phyloP scores from a whole-genome alignment of 2,888 invertebrate species.

The Drosophila bunnanda region DNA sequence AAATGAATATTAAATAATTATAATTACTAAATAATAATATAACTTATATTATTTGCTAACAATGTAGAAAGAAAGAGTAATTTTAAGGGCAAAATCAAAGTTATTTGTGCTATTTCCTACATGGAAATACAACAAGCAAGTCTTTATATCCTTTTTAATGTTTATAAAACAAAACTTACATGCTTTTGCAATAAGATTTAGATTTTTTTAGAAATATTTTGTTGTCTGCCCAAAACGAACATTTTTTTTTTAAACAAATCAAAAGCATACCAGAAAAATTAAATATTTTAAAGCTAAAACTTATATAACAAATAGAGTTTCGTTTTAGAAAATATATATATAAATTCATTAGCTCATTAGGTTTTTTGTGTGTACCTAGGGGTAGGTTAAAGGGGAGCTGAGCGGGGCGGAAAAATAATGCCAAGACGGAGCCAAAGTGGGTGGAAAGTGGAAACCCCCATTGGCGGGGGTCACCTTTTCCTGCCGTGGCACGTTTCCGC shows the following conservation, averaged over 20 bases:
- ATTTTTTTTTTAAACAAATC: neutral
- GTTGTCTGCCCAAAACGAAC: neutral
- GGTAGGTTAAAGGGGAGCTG: neutral
- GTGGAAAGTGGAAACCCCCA: neutral
- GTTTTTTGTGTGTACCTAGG: neutral
- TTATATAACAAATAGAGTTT: neutral
- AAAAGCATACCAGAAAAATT: neutral
- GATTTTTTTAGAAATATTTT: neutral
- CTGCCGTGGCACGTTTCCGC: slow-evolving; percentile 72
- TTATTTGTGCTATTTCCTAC: neutral
- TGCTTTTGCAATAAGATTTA: neutral
- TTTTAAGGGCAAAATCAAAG: neutral
- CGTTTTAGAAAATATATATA: neutral
- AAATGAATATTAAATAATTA: neutral
- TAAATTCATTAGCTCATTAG: neutral
- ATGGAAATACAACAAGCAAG: neutral
- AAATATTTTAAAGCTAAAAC: neutral
- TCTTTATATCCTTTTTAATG: no score
- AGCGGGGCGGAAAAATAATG: neutral
- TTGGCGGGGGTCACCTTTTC: slow-evolving; percentile 52
- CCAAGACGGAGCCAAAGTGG: slow-evolving; percentile 2
- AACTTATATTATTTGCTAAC: no score
- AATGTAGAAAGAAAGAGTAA: neutral
- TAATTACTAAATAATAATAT: no score
- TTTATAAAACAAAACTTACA: neutral